Percentiles rank a stretch among this genome's conserved stretches.
These are phyloP conservation scores for Arrhamphus sclerolepis DNA, from an alignment of 2,797 vertebrate species.

Conservation along the genomic window DNA sequence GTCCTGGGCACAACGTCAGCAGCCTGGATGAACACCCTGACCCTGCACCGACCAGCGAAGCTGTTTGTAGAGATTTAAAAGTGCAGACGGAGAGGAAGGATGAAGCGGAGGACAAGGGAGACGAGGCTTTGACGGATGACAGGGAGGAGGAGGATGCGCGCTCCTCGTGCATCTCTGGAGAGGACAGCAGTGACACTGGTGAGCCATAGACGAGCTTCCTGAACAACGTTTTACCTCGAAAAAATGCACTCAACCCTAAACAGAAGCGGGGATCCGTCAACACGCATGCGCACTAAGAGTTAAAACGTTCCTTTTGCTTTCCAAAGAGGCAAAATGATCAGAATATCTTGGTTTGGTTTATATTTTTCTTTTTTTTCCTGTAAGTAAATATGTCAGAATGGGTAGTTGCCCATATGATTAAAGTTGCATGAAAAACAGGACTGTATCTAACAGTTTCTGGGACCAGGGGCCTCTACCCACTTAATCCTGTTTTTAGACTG, in stretches of 20 bases:
- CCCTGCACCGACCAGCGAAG: slow-evolving; percentile 65
- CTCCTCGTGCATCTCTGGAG: slow-evolving; percentile 37
- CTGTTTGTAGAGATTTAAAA: slow-evolving; percentile 77
- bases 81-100: slow-evolving; percentile 68
- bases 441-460: slow-evolving; percentile 1
- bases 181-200: slow-evolving; percentile 53
- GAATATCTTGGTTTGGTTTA: too few species aligned
- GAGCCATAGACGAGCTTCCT: slow-evolving; percentile 4
- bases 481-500: too few species aligned
- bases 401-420: background rate
- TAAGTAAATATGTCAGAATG: background rate
- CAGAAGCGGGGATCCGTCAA: too few species aligned
- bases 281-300: too few species aligned
- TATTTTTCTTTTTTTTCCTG: background rate
- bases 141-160: slow-evolving; percentile 51
- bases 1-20: slow-evolving; percentile 14
- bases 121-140: slow-evolving; percentile 39
- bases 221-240: too few species aligned
- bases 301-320: too few species aligned
- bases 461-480: background rate
- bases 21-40: slow-evolving; percentile 4
- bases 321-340: too few species aligned
- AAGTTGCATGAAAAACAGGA: slow-evolving; percentile 7
- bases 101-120: slow-evolving; percentile 49
- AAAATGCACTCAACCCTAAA: too few species aligned